Evolutionary conservation across 2,888 invertebrate species (phyloP).

Genomic region (Thymelicus lineola): DNA sequence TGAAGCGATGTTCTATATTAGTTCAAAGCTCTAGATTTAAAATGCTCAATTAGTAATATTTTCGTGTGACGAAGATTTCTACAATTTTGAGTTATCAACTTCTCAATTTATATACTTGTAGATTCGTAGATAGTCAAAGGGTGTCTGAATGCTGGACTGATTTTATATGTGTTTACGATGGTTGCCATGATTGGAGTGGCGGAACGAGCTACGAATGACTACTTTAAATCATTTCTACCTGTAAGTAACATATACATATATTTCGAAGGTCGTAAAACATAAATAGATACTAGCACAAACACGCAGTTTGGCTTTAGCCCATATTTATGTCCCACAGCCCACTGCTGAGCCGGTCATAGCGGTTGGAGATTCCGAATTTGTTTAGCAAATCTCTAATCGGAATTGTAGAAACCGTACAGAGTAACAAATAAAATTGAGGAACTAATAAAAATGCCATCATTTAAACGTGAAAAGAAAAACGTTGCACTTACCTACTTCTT

Average conservation of each 20-base stretch:
- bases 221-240: conserved; percentile 75
- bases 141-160: conserved; percentile 51
- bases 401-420: no score
- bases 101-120: neutral
- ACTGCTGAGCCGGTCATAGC: neutral
- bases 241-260: conserved; percentile 64
- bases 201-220: conserved; percentile 68
- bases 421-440: no score
- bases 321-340: neutral
- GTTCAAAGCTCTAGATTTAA: neutral
- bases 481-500: no score
- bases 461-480: no score
- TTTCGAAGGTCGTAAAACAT: conserved; percentile 27
- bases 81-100: conserved; percentile 7
- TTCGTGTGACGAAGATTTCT: neutral
- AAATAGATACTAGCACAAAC: conserved; percentile 29
- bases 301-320: conserved; percentile 5
- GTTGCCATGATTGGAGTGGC: conserved; percentile 69
- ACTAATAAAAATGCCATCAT: no score
- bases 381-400: neutral
- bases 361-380: neutral
- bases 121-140: conserved; percentile 44
- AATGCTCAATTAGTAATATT: conserved; percentile 22
- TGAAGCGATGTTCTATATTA: neutral
- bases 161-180: conserved; percentile 59